Base-by-base conservation (phyloP, 2,797 vertebrate species). In the Myioborus miniatus region DNA sequence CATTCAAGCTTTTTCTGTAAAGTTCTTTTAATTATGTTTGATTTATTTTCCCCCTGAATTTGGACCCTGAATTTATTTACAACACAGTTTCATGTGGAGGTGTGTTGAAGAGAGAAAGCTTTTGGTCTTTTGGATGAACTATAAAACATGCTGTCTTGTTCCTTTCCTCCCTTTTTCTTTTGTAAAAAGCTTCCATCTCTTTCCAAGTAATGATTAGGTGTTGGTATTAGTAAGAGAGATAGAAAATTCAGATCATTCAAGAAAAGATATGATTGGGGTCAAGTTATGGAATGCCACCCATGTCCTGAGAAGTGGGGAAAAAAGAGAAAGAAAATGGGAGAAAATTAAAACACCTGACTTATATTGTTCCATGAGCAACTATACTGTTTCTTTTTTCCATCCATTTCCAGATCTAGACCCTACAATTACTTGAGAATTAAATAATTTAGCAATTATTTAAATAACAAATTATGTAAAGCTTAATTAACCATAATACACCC, bases 401-500 rank as follows among this genome's bases (percentile, higher is more conserved):
- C 47, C 3, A 0, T 83, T 95, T 89, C 39, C 37, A 70, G 50
- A 83, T 80, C 23, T 69, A 52, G 47, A 71, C 59, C 41, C 27
- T 69, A 36, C 29, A 88, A 86, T 80, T 85, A 74, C 39, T 59
- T 85, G 63, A 77, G 27, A 92, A 90, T 82, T 52, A 58, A 85
- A 93, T 60, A 87, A 79, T 88, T 83, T 44, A 90, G 20, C n/a
- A 90, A 90, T 87, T 96, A 88, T 59, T 91, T 90, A 91, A 95
- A 83, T 83, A 93, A 77, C 15, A 93, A 91, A 91, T 85, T 77
- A 83, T 70, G 13, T 80, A 77, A 93, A 94, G 26, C 44, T 74
- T 88, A 88, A 85, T 94, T 93, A 96, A 63, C 34, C 41, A 60
- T 63, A 83, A 91, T 74, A 67, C n/a, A 77, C 16, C 36, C 60